A percentile compares a stretch with the other conserved stretches of the same genome.
Conservation (phyloP, 2,113 vertebrate species). For the Pachyramphus minor region DNA sequence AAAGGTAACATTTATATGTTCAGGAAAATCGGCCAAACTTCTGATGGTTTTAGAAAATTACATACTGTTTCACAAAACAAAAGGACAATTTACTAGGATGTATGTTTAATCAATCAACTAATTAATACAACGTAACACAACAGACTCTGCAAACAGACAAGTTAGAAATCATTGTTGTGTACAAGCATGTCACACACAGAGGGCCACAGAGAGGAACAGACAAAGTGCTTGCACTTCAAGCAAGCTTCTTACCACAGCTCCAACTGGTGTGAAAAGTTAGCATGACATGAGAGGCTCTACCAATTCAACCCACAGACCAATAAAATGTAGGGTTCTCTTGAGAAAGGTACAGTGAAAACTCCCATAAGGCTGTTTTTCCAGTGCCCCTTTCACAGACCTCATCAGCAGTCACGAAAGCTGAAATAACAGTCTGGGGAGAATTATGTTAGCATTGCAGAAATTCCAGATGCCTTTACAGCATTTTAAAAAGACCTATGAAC, state of each 20-base stretch:
- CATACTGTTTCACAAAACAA: not conserved
- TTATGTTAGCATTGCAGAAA: not conserved
- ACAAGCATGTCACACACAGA: not conserved
- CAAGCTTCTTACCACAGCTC: not conserved
- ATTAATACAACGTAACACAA: not conserved
- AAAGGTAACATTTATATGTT: not conserved
- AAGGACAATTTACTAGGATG: not conserved
- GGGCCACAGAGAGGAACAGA: not conserved
- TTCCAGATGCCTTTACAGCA: not conserved
- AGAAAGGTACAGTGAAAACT: not conserved
- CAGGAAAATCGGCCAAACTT: not conserved
- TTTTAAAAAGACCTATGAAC: not conserved
- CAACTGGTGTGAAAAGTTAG: not conserved
- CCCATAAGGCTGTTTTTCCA: not conserved
- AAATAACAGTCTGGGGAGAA: not conserved
- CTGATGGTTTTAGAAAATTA: not conserved
- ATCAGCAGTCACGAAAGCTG: not conserved
- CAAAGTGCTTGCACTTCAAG: not conserved
- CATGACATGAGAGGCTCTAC: not conserved
- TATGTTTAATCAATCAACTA: not conserved
- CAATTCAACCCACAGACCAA: not conserved
- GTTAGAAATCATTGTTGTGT: not conserved
- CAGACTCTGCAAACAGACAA: not conserved
- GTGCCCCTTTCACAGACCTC: not conserved
- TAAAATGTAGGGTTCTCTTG: not conserved